Conservation (phyloP, 2,888 invertebrate genomes). For the Dryobotodes eremita region DNA sequence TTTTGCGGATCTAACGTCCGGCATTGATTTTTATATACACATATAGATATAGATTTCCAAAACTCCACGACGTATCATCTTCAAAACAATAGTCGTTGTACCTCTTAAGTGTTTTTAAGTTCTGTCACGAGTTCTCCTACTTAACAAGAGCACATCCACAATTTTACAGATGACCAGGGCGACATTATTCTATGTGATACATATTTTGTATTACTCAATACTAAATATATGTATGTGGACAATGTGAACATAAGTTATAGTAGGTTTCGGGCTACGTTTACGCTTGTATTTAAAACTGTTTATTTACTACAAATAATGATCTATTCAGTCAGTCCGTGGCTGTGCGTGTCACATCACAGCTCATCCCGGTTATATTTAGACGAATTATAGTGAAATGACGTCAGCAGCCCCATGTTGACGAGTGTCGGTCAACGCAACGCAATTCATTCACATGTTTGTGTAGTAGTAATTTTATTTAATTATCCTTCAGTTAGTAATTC, state of each 20-base stretch:
- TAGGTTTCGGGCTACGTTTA: neutral
- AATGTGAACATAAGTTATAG: too few relatives aligned
- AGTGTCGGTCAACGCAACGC: constrained; percentile 24
- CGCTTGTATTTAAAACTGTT: constrained; percentile 5
- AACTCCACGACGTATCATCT: too few relatives aligned
- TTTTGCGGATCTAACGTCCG: too few relatives aligned
- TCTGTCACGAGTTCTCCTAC: too few relatives aligned
- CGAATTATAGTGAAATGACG: constrained; percentile 60
- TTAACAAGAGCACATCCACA: neutral
- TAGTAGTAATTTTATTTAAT: constrained; percentile 23
- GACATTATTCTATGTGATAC: neutral
- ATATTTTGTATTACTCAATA: neutral
- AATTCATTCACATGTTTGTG: constrained; percentile 38
- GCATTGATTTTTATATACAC: too few relatives aligned
- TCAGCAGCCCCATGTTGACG: constrained; percentile 49
- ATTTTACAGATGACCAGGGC: neutral
- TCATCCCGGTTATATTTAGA: constrained; percentile 64
- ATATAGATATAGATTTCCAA: too few relatives aligned
- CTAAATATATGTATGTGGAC: too few relatives aligned
- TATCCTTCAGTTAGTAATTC: neutral
- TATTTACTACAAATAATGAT: constrained; percentile 31
- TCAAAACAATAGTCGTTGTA: too few relatives aligned
- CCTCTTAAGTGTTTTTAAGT: too few relatives aligned
- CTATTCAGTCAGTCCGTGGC: constrained; percentile 6
- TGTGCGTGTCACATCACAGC: constrained; percentile 43